Evolutionary conservation across 2,797 vertebrate species (phyloP), one percentile per base, ranked within the genome.

Genomic region (Rhyacichthys aspro): DNA sequence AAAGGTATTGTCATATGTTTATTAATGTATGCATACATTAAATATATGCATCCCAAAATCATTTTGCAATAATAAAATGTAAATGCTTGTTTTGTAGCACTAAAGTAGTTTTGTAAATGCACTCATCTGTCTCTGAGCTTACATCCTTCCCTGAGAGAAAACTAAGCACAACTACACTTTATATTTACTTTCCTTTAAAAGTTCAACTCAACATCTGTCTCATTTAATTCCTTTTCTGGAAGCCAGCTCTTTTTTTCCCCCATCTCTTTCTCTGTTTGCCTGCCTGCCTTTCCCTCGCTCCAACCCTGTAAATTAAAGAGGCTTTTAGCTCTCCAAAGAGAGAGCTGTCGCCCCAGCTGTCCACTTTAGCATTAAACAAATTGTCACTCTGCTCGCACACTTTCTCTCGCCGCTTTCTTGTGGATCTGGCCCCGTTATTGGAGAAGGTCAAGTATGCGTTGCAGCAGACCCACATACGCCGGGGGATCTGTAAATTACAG

Each of bases 291-390:
- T 54, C 65, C 45, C 60, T 54, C 45, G 14, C 63, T 79, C 56
- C 54, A 75, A 60, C 76, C 78, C 66, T 72, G 70, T 76, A 85
- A 83, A 88, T 86, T 79, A 88, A 85, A 84, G 79, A 83, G 77
- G 77, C 81, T 87, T 86, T 86, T 82, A 87, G 78, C 78, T 85
- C 63, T 80, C 76, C 69, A 78, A 84, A 81, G 72, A 81, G 79
- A 78, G 82, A 76, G 76, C 81, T 83, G 81, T 69, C 63, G 17
- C 74, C 81, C 83, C 85, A 88, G 85, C 86, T 89, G 86, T 87
- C 86, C 83, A 81, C 79, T 87, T 83, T 79, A 77, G 72, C 69
- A 84, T 82, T 82, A 79, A 79, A 82, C 82, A 84, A 85, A 84
- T 86, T 84, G 72, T 86, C 76, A 73, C 65, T 45, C 12, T 55